Base-by-base conservation (phyloP, 2,113 vertebrate species). In the Oryzias woworae region DNA sequence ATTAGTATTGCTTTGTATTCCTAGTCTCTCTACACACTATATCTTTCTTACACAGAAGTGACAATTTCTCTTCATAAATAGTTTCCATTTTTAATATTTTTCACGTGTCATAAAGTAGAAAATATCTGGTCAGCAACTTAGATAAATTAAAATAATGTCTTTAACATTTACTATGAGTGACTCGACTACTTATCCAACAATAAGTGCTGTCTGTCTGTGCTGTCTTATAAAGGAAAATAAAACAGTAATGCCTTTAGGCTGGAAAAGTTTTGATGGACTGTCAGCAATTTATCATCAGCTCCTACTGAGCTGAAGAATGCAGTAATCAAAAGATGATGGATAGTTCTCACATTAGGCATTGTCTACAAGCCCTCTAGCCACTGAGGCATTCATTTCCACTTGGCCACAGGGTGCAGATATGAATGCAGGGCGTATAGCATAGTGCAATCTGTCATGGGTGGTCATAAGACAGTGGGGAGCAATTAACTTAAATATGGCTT, bases 401-500 rank as follows among this genome's bases (percentile, higher is more conserved):
- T 7, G 13, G 23, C 31, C 46, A 1, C 42, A 61, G 67, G 60
- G 73, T 10, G 53, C 66, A 20, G 58, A 75, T 67, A 56, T 63
- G 64, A 77, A 72, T 44, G 58, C n/a, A 36, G 14, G 12, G 14
- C 60, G 71, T 44, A 64, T 68, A 50, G 24, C 46, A 48, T 8
- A 36, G 36, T 62, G 77, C 71, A 77, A 79, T 85, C 68, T 77
- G 73, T 84, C 74, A 68, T 42, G 54, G 57, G 76, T 50, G 65
- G 58, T 73, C 82, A 70, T 62, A 55, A 78, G 46, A 56, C 75
- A 1, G 66, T 36, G 54, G 80, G 78, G 81, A 78, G 73, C 74
- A 85, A 85, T 87, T 85, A 81, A 62, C 62, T 81, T 80, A 77
- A 83, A 83, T 78, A 76, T 81, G 63, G 58, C 71, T 79, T 85